Base-by-base conservation (phyloP, 2,113 vertebrate genomes). In the Ginglymostoma cirratum region DNA sequence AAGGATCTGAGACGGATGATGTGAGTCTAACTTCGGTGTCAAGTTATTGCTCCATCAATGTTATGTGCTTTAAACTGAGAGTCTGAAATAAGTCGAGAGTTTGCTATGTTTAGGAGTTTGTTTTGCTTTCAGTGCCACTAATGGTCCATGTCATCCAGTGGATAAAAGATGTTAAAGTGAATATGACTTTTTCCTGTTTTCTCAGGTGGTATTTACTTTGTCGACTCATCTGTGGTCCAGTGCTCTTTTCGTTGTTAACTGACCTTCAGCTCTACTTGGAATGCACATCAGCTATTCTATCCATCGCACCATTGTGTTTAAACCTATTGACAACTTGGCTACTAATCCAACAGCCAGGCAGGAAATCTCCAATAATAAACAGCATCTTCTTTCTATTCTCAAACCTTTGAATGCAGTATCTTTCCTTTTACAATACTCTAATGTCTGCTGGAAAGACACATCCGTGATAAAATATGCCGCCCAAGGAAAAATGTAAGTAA, bases 201-300 rank as follows among this genome's bases (percentile, higher is more conserved):
- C 94, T 95, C 94, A 95, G 94, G 94, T 95, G 94, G 94, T 95
- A 95, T 95, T 95, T 95, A 95, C 94, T 95, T 95, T 95, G 42
- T 52, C 67, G 94, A 95, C 94, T 95, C 94, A 95, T 95, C 94
- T 95, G 94, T 95, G 69, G 94, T 45, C 94, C 94, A 95, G 94
- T 95, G 94, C 94, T 95, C 94, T 72, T 52, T 72, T 70, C 69
- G 42, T 34, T 76, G 67, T 66, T 72, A 95, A 48, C 94, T 95
- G 94, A 95, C 94, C 94, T 95, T 52, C 69, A 72, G 94, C 42
- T 72, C 72, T 52, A 95, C 27, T 95, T 95, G 94, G 94, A 95
- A 95, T 95, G 94, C 66, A 93, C 89, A 95, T 95, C 94, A 95
- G 69, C 94, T 76, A 95, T 93, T 93, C 89, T 66, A 67, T 67